A percentile compares a stretch with the other conserved stretches of the same genome.
Conservation (phyloP, 2,797 vertebrate genomes). For the Muraenolepis orangiensis region DNA sequence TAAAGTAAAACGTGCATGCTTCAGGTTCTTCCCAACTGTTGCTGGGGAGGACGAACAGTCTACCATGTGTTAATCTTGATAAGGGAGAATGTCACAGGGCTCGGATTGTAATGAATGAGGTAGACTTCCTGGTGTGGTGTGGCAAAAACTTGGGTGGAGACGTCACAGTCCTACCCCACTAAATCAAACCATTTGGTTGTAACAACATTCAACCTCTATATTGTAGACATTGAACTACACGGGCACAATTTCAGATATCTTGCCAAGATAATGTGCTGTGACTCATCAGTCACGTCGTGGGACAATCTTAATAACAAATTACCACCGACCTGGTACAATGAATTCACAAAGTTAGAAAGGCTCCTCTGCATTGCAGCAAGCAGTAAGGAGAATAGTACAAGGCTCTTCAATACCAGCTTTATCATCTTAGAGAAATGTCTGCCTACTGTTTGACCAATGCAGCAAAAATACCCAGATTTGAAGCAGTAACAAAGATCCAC, state of each 20-base stretch:
- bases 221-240: not conserved
- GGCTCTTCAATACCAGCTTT: not conserved
- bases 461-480: not conserved
- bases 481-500: not conserved
- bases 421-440: not conserved
- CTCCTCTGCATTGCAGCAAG: not conserved
- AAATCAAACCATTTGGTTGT: slow-evolving; percentile 3
- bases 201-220: no score
- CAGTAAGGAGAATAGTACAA: not conserved
- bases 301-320: slow-evolving; percentile 3
- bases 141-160: not conserved
- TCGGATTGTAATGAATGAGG: not conserved
- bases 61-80: not conserved
- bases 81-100: not conserved
- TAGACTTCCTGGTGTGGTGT: not conserved
- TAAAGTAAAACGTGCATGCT: not conserved
- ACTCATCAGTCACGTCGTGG: not conserved
- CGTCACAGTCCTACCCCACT: not conserved
- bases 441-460: not conserved
- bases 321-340: not conserved
- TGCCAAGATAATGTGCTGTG: not conserved
- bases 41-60: not conserved
- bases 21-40: not conserved
- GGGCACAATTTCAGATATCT: slow-evolving; percentile 8
- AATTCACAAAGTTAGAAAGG: not conserved